Evolutionary conservation across 2,113 vertebrate species (phyloP), one percentile per base, ranked within the genome.

Genomic region (Felis catus): DNA sequence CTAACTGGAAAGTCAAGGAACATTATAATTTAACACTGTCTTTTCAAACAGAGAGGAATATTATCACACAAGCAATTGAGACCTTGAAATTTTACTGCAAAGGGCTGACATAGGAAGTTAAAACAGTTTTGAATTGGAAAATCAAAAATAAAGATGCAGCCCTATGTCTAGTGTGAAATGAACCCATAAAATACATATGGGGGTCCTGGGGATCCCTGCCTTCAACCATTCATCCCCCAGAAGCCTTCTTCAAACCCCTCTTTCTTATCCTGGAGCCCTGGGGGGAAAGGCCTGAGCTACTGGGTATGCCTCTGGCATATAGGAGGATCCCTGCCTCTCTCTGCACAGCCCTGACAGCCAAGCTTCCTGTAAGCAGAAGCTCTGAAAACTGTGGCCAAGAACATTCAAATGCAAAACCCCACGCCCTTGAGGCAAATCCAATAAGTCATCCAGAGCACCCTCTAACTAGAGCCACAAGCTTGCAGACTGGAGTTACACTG

Each of bases 341-440:
- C 39, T 68, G n/a, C 51, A 53, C 18, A 39, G 58, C 33, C 71
- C 18, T 0, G 0, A 68, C 45, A 68, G 81, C 73, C 53, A 63
- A n/a, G 55, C 63, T 90, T 94, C 55, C 74, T 53, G 31, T 25
- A 76, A 86, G 82, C 85, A 96, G 95, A 81, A 98, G 90, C 87
- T 91, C 41, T 29, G 18, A 86, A 51, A 63, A 92, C 36, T 33
- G 31, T 29, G 70, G 68, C 89, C 95, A 95, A 96, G 87, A 96
- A 79, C n/a, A 58, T 80, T 96, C 92, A 58, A 82, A 74, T 13
- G n/a, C 80, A 96, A 97, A 97, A 83, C 41, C 76, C 33, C 70
- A 53, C 5, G 16, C 36, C 83, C 94, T 27, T 14, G n/a, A 94
- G 90, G 66, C 68, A 96, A 33, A 91, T 16, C 82, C 14, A 66